Evolutionary conservation across 53 echinoderm and acorn worm species (phyloP).

Genomic region (Temnopleurus reevesii): DNA sequence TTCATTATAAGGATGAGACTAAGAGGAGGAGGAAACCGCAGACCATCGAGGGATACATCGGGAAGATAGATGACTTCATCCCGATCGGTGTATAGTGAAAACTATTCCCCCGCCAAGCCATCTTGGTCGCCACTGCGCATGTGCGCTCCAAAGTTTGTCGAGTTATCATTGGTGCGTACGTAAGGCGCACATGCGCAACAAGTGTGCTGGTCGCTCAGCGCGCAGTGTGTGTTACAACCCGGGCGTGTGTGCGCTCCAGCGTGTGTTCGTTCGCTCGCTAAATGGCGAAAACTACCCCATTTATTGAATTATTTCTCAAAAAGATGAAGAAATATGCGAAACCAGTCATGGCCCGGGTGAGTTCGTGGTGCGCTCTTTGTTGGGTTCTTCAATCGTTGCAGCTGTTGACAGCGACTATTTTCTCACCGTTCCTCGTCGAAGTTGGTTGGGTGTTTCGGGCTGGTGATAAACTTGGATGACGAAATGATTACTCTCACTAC

Average conservation of each 20-base stretch:
- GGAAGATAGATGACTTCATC: conserved; percentile 8
- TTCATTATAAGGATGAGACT: conserved; percentile 7
- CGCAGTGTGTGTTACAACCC: conserved; percentile 45
- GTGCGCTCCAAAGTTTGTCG: conserved; percentile 41
- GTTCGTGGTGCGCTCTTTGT: conserved; percentile 67
- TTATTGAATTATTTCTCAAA: conserved; percentile 43
- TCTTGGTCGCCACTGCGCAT: conserved; percentile 41
- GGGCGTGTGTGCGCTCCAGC: conserved; percentile 26
- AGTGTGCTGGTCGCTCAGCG: conserved; percentile 51
- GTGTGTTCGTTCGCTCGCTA: conserved; percentile 21
- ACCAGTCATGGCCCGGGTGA: conserved; percentile 27
- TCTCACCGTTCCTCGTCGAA: conserved; percentile 68
- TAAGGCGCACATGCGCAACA: conserved; percentile 71
- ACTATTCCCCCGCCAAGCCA: background rate
- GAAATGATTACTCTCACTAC: conserved; percentile 32
- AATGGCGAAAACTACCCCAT: background rate
- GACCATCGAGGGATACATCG: background rate
- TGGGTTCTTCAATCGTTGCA: conserved; percentile 65
- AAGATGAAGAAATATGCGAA: background rate
- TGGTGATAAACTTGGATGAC: conserved; percentile 55
- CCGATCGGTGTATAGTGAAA: conserved; percentile 1
- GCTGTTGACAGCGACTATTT: conserved; percentile 70
- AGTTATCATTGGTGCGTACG: conserved; percentile 32
- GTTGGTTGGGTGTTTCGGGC: conserved; percentile 33
- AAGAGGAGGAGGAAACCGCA: conserved; percentile 9